These are phyloP conservation scores for Astur gentilis DNA, from an alignment of 2,113 vertebrate genomes.

Conservation along the genomic window DNA sequence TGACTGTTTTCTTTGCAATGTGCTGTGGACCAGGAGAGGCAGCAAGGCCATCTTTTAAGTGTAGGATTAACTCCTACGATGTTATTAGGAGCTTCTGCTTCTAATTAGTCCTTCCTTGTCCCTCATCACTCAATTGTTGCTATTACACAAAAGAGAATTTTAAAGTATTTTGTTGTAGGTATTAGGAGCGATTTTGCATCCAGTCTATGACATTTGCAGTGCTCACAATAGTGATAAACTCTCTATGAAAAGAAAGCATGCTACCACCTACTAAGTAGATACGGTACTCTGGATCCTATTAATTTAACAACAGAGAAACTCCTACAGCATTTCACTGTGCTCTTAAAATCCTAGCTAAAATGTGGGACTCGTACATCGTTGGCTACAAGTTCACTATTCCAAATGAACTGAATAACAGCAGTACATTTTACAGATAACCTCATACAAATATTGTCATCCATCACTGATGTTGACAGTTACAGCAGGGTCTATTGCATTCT, in stretches of 20 bases:
- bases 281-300: conserved; percentile 46
- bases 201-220: conserved; percentile 1
- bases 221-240: conserved; percentile 30
- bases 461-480: conserved; percentile 56
- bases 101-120: not conserved
- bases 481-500: conserved; percentile 61
- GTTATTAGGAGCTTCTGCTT: not conserved
- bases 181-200: conserved; percentile 36
- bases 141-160: not conserved
- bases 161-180: not conserved
- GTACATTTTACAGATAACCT: conserved; percentile 56
- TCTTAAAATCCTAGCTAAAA: conserved; percentile 67
- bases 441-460: conserved; percentile 59
- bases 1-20: conserved; percentile 5
- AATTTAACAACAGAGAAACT: conserved; percentile 64
- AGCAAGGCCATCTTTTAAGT: not conserved
- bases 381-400: conserved; percentile 68
- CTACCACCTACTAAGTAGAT: conserved; percentile 39
- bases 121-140: not conserved
- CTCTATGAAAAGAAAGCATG: conserved; percentile 50
- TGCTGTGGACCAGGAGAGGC: not conserved
- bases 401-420: conserved; percentile 66
- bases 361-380: conserved; percentile 48
- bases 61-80: not conserved
- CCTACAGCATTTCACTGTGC: conserved; percentile 61